Base-by-base conservation (phyloP, 92 coral and sea anemone genomes). In the Montipora capitata region DNA sequence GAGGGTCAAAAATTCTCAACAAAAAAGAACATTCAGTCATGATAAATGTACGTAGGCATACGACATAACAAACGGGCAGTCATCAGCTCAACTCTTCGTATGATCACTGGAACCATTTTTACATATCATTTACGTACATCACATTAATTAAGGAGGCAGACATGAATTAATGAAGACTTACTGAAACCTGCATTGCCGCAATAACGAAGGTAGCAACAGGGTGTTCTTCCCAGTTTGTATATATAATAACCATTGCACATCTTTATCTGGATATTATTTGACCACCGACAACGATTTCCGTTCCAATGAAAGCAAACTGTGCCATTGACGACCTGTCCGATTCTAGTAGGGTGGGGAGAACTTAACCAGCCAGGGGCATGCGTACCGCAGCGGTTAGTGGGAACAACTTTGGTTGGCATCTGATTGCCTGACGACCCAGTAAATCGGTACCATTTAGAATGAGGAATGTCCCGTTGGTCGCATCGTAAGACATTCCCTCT, bases 271-370 rank as follows among this genome's bases (percentile, higher is more conserved):
- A 93, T 89, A 64, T 51, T 80, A 58, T 83, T 27, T n/a, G 64
- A 39, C 88, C 89, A 93, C 10, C 54, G 43, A 41, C 96, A 93
- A 51, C 89, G 77, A 61, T 85, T 90, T 64, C 78, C 51, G 1
- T 67, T 43, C 91, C 91, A 81, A 40, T 89, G 85, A 79, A 81
- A 93, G 73, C 96, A 93, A 6, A 82, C 96, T n/a, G 76, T 80
- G 7, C 89, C 87, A 44, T 78, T 86, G 41, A 89, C 87, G 12
- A 78, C 38, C 14, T 85, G 88, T 35, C 91, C 83, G 3, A 48
- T 78, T 68, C 79, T 63, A 1, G 89, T 81, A 0, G 96, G 96
- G 77, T 89, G 96, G 18, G 82, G 12, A 1, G 89, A 83, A 7
- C 79, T 77, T 67, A 93, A 15, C 96, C 96, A 93, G 3, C 89